phyloP scores from a whole-genome alignment of 2,113 vertebrate species.

The Channa argus region DNA sequence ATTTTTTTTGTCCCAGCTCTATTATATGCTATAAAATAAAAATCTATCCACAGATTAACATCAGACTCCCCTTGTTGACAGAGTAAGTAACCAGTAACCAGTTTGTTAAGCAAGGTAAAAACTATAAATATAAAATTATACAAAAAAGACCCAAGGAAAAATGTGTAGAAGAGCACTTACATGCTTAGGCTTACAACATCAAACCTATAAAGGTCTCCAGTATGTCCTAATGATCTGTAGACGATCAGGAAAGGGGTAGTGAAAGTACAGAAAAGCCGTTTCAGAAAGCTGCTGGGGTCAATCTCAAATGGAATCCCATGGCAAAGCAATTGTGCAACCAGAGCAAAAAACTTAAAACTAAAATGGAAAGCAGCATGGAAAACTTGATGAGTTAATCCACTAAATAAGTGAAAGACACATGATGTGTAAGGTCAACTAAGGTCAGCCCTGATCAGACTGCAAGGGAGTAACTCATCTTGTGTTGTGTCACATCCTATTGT shows the following conservation, averaged over 20 bases:
- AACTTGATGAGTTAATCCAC: slow-evolving; percentile 17
- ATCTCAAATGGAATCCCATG: neutral
- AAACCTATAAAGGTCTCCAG: no score
- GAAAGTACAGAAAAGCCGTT: neutral
- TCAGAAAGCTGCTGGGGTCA: neutral
- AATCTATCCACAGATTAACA: no score
- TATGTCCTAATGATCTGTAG: no score
- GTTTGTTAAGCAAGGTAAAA: neutral
- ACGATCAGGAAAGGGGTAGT: neutral
- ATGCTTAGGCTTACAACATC: neutral
- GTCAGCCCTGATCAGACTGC: neutral
- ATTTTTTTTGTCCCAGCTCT: no score
- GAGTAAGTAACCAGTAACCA: no score
- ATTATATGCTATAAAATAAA: no score
- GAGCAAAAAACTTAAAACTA: neutral
- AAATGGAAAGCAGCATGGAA: neutral
- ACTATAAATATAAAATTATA: neutral
- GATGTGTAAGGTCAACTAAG: neutral
- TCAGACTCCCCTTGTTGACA: no score
- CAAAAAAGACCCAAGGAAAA: neutral
- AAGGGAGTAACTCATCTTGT: neutral
- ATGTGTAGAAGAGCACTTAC: neutral
- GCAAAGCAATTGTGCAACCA: neutral
- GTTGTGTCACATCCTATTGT: slow-evolving; percentile 1
- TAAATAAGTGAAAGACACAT: slow-evolving; percentile 1